phyloP scores from a whole-genome alignment of 2,888 invertebrate genomes.

The Calliphora vomitoria region DNA sequence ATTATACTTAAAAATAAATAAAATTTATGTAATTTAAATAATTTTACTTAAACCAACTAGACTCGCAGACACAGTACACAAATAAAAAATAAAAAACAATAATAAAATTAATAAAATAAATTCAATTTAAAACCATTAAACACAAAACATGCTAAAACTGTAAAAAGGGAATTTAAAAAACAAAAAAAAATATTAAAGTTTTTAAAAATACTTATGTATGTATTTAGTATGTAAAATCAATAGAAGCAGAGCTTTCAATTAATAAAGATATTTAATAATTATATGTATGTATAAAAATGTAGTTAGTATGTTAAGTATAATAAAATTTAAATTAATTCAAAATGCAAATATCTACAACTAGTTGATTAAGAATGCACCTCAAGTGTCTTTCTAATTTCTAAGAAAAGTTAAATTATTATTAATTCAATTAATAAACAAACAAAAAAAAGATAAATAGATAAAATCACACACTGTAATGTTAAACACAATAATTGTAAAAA shows the following conservation, averaged over 20 bases:
- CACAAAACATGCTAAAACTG: constrained; percentile 2
- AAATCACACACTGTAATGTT: not conserved
- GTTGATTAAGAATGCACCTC: constrained; percentile 60
- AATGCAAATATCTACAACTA: constrained; percentile 4
- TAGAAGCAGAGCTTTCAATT: constrained; percentile 64
- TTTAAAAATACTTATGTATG: not conserved
- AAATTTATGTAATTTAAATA: constrained; percentile 28
- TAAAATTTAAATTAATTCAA: not conserved
- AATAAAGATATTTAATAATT: constrained; percentile 9
- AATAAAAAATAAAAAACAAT: constrained; percentile 5
- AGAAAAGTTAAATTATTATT: constrained; percentile 25
- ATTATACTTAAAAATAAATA: constrained; percentile 5
- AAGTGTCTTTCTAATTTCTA: constrained; percentile 69
- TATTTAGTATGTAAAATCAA: constrained; percentile 43
- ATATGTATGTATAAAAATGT: constrained; percentile 4
- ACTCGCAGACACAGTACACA: constrained; percentile 63
- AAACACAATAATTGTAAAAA: not conserved
- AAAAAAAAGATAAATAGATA: constrained; percentile 3
- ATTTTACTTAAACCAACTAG: constrained; percentile 56
- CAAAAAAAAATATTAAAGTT: not conserved
- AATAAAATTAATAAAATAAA: not conserved
- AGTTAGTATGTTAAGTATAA: not conserved
- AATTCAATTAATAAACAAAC: constrained; percentile 9
- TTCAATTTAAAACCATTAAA: not conserved
- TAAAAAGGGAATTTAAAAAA: not conserved